These are phyloP conservation scores for Campaea margaritaria DNA, from an alignment of 2,888 invertebrate species.

Conservation along the genomic window DNA sequence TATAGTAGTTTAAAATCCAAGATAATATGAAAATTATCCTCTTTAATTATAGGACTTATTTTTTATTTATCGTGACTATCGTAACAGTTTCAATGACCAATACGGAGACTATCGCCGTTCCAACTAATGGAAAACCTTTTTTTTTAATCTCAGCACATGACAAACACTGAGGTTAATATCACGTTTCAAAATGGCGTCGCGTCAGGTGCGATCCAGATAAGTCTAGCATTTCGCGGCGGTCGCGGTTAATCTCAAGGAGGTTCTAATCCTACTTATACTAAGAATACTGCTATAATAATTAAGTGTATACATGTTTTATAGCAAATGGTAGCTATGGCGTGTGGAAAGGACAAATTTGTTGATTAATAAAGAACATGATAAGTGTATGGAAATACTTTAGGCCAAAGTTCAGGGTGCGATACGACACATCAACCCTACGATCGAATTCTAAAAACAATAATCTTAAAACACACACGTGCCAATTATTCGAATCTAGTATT, in stretches of 20 bases:
- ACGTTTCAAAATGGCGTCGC: slow-evolving; percentile 6
- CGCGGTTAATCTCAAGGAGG: slow-evolving; percentile 74
- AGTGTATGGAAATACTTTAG: not conserved
- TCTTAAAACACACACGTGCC: not conserved
- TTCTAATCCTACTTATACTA: slow-evolving; percentile 79
- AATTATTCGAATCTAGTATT: not conserved
- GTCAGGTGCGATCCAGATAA: slow-evolving; percentile 4
- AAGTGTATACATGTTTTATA: slow-evolving; percentile 77
- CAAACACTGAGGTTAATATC: too few species aligned
- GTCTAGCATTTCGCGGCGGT: slow-evolving; percentile 32
- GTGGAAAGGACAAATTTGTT: slow-evolving; percentile 51
- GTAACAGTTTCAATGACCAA: too few species aligned
- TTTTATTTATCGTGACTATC: too few species aligned
- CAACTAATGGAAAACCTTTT: too few species aligned
- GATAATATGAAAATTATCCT: too few species aligned
- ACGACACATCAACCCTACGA: not conserved
- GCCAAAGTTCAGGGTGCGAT: not conserved
- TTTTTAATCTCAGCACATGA: too few species aligned
- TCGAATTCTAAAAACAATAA: not conserved
- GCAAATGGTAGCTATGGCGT: slow-evolving; percentile 70
- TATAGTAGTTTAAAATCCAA: too few species aligned
- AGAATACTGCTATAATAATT: slow-evolving; percentile 80
- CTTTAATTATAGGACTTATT: too few species aligned
- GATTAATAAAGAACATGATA: not conserved
- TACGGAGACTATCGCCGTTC: too few species aligned